These are phyloP conservation scores for Acanthurus tractus DNA, from an alignment of 2,797 vertebrate species.

Conservation along the genomic window DNA sequence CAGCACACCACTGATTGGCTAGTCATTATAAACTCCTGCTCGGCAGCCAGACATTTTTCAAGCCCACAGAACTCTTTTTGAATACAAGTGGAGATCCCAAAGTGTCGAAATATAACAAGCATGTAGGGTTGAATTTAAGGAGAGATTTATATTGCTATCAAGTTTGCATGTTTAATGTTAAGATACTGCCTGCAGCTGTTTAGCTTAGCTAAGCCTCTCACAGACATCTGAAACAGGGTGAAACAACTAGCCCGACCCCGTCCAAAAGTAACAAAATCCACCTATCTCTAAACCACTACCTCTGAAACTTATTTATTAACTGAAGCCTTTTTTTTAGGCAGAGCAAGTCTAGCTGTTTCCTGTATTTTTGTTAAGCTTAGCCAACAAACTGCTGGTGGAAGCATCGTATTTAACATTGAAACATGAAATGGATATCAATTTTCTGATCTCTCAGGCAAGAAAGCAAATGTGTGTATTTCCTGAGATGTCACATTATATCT, in stretches of 20 bases:
- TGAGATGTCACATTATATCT: neutral
- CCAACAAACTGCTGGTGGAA: neutral
- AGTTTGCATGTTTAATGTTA: too few relatives aligned
- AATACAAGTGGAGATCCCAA: neutral
- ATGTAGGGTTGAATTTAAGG: neutral
- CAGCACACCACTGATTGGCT: neutral
- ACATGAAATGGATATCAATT: neutral
- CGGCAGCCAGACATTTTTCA: constrained; percentile 17
- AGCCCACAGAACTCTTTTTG: neutral
- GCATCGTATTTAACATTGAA: neutral
- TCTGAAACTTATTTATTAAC: neutral
- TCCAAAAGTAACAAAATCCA: neutral
- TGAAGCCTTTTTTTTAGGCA: neutral
- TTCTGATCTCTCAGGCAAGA: neutral
- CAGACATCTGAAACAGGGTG: neutral
- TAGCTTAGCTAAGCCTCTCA: neutral
- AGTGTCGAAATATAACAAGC: constrained; percentile 12
- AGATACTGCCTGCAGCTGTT: too few relatives aligned
- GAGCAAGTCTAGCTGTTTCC: neutral
- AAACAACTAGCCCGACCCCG: neutral
- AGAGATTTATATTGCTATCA: too few relatives aligned
- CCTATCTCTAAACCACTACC: neutral
- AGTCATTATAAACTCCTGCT: neutral
- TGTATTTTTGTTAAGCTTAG: neutral
- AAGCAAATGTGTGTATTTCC: neutral